These are phyloP conservation scores for Protomyctophum bolini DNA, from an alignment of 2,113 vertebrate species.

Conservation along the genomic window DNA sequence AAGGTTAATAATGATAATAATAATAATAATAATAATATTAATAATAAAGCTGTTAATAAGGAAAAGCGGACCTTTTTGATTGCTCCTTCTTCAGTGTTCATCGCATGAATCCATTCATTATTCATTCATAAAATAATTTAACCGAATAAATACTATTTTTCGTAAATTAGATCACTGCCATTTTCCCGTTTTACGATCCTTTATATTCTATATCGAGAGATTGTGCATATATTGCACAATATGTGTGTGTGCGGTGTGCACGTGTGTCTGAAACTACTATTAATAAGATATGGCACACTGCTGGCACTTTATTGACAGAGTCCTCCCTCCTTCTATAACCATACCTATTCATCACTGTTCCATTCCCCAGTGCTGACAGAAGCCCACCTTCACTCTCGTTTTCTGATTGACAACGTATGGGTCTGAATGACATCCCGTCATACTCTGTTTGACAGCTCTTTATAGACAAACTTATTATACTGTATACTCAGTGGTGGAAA, in stretches of 20 bases:
- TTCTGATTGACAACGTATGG: background rate
- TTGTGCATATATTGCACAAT: too few species aligned
- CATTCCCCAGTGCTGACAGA: background rate
- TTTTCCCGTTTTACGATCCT: too few species aligned
- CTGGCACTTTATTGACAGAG: too few species aligned
- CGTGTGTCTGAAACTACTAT: too few species aligned
- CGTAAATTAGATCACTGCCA: too few species aligned
- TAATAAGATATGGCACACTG: too few species aligned
- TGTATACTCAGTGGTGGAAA: too few species aligned
- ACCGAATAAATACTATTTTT: too few species aligned
- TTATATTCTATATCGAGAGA: too few species aligned
- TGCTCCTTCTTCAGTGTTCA: slow-evolving; percentile 50
- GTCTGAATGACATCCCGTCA: background rate
- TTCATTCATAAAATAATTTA: too few species aligned
- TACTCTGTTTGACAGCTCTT: slow-evolving; percentile 1
- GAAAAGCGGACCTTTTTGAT: slow-evolving; percentile 52
- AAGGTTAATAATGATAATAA: slow-evolving; percentile 11
- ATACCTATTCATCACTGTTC: background rate
- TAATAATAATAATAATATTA: slow-evolving; percentile 15
- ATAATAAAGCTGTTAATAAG: slow-evolving; percentile 40
- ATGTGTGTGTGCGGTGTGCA: too few species aligned
- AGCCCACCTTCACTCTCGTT: background rate
- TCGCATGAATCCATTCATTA: slow-evolving; percentile 47
- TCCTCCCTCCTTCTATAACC: background rate
- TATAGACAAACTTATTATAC: background rate